Base-by-base conservation (phyloP, 2,888 invertebrate species). In the Itoplectis maculator region DNA sequence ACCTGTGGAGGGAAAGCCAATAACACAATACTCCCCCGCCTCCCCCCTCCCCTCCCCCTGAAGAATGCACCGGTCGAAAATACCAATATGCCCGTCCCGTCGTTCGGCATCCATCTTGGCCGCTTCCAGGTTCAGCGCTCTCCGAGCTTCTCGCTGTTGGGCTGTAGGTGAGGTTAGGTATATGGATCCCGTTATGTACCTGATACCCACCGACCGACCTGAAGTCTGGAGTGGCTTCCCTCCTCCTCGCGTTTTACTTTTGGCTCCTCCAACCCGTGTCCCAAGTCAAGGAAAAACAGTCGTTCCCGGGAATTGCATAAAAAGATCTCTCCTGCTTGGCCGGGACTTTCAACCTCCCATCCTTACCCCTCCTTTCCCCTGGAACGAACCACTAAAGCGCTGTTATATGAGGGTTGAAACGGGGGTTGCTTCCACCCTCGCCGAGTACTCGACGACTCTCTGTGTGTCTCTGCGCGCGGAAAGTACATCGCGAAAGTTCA, bases 31-130 rank as follows among this genome's bases (percentile, higher is more conserved):
- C 61, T 54, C 56, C 7, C 29, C 29, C 29, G 3, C 2, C 29
- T 5, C 7, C 18, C 29, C 23, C 47, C 29, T 5, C 29, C 29
- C 2, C 29, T 5, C 7, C 18, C 29, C 23, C 47, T 42, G 66
- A 81, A 78, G 73, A 78, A 82, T 82, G 49, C 68, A 54, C 42
- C 63, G 81, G 68, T 68, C 42, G 54, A 82, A 82, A 82, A 78
- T 82, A 78, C 81, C 81, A 78, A 78, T 78, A 82, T 70, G 37
- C 63, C n/a, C 2, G 45, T 5, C 20, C 69, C 54, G 42, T 68
- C 68, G 69, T 78, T 69, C 69, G 49, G 73, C 68, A 74, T 81
- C 74, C 69, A 78, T 73, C 81, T 77, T 51, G 42, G 7, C 35
- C 35, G 47, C 23, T 18, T 51, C 49, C 51, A 69, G 49, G 35